A percentile compares a stretch with the other conserved stretches of the same genome.
phyloP scores from a whole-genome alignment of 2,888 invertebrate species.

The Sinopyrophorus schimmeli region DNA sequence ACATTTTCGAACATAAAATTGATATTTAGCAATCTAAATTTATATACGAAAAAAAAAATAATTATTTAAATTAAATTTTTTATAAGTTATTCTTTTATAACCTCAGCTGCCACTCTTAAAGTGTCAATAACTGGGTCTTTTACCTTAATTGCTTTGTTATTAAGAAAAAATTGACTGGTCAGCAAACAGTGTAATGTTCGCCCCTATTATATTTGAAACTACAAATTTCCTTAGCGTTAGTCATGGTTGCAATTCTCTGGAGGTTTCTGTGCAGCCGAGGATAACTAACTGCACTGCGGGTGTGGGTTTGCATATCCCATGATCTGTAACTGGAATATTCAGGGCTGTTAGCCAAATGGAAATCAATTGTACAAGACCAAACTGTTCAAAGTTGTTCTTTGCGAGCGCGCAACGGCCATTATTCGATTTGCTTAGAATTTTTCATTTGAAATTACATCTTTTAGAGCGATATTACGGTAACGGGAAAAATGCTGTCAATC shows the following conservation, averaged over 20 bases:
- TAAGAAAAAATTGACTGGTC: constrained; percentile 20
- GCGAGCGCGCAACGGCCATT: too few relatives aligned
- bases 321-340: constrained; percentile 32
- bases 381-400: too few relatives aligned
- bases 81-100: too few relatives aligned
- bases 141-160: too few relatives aligned
- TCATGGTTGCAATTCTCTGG: constrained; percentile 35
- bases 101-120: too few relatives aligned
- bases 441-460: constrained; percentile 12
- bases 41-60: too few relatives aligned
- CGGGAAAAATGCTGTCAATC: constrained; percentile 33
- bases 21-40: too few relatives aligned
- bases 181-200: constrained; percentile 22
- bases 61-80: too few relatives aligned
- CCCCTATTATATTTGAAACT: constrained; percentile 23
- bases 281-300: constrained; percentile 36
- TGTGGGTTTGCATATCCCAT: constrained; percentile 28
- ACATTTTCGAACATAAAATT: too few relatives aligned
- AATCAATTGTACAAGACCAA: constrained; percentile 23
- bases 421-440: too few relatives aligned
- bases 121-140: too few relatives aligned
- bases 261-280: constrained; percentile 34
- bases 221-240: constrained; percentile 31
- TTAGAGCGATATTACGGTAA: constrained; percentile 11
- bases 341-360: constrained; percentile 19